A percentile compares a stretch with the other conserved stretches of the same genome.
phyloP scores from a whole-genome alignment of 2,797 vertebrate genomes.

The Helostoma temminkii region DNA sequence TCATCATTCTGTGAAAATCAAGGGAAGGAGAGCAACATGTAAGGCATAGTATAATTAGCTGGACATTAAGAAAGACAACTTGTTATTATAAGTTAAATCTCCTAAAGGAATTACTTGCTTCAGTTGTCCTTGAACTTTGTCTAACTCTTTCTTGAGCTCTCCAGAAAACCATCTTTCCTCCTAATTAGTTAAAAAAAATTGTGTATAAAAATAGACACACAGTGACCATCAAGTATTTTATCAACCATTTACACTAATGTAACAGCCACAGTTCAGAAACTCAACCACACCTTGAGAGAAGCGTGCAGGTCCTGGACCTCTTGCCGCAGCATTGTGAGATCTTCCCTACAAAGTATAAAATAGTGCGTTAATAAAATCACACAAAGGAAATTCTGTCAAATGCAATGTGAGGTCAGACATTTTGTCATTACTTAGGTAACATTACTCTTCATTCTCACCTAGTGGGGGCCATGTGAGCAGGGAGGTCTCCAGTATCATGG shows the following conservation, averaged over 20 bases:
- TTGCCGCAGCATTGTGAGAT: constrained; percentile 91
- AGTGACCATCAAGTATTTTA: constrained; percentile 1
- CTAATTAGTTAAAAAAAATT: constrained; percentile 81
- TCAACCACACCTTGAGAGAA: constrained; percentile 91
- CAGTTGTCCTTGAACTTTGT: constrained; percentile 96
- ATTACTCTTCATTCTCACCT: constrained; percentile 81
- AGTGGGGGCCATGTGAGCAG: constrained; percentile 87
- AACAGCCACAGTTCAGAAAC: background rate
- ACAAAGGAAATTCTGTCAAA: background rate
- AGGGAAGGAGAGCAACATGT: constrained; percentile 52
- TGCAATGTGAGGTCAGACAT: background rate
- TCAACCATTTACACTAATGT: background rate
- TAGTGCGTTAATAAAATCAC: background rate
- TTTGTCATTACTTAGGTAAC: background rate
- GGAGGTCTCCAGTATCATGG: constrained; percentile 92
- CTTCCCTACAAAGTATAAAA: constrained; percentile 82
- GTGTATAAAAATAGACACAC: constrained; percentile 22
- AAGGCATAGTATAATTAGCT: constrained; percentile 15
- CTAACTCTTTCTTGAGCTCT: constrained; percentile 98
- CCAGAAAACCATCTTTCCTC: constrained; percentile 99
- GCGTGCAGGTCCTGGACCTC: constrained; percentile 96
- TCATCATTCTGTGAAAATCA: constrained; percentile 88
- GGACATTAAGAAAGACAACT: background rate
- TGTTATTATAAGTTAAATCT: constrained; percentile 76
- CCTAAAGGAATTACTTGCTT: constrained; percentile 98